A percentile compares a stretch with the other conserved stretches of the same genome.
Evolutionary conservation across 2,113 vertebrate genomes (phyloP).

Genomic region (Myotis brandtii): DNA sequence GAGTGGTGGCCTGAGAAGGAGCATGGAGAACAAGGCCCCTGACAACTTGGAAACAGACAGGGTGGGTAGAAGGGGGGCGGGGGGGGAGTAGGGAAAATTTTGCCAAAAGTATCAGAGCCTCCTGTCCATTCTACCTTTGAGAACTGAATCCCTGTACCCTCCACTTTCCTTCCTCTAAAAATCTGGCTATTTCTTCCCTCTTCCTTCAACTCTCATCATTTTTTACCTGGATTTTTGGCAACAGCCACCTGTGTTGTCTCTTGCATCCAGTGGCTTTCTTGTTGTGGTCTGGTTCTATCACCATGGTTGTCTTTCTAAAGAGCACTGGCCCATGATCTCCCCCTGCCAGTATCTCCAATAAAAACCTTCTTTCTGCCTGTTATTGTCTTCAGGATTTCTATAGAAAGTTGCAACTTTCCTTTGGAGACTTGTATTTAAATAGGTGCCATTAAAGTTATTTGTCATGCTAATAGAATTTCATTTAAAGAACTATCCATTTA

Average conservation of each 20-base stretch:
- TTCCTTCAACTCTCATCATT: neutral
- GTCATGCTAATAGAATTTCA: constrained; percentile 46
- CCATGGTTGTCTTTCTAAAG: neutral
- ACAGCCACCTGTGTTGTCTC: neutral
- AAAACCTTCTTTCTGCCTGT: neutral
- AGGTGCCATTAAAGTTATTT: constrained; percentile 50
- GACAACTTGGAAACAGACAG: neutral
- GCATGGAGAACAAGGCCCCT: neutral
- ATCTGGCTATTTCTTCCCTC: neutral
- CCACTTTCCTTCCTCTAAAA: neutral
- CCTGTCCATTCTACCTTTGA: neutral
- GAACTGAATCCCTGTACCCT: neutral
- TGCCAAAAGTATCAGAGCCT: neutral
- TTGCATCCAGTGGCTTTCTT: neutral
- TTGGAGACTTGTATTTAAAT: neutral
- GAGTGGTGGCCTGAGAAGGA: neutral
- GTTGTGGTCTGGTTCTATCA: neutral
- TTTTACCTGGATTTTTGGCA: neutral
- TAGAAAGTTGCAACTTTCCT: neutral
- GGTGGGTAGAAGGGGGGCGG: too few relatives aligned
- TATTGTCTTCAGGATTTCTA: neutral
- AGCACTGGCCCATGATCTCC: neutral
- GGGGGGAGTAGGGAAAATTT: neutral
- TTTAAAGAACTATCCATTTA: constrained; percentile 66
- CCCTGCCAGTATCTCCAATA: neutral